Evolutionary conservation across 2,797 vertebrate genomes (phyloP), one percentile per base, ranked within the genome.

Genomic region (Monodelphis domestica): DNA sequence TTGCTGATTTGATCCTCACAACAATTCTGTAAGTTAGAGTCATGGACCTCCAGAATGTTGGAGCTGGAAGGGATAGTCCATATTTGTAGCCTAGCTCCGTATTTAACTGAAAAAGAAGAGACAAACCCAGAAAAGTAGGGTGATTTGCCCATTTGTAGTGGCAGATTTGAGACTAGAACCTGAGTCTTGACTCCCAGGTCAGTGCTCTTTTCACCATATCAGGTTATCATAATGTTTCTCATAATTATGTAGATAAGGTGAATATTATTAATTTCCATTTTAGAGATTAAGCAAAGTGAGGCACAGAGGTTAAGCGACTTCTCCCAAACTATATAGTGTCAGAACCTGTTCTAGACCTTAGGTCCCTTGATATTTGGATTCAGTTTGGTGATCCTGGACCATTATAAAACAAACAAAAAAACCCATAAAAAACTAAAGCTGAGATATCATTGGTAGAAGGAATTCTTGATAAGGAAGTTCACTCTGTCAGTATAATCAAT

Each of bases 231-330:
- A 4, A 38, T 78, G 38, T 21, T 78, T 45, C 63, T 45, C n/a
- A 78, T 17, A 45, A 24, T 84, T 84, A 50, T 84, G 38, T 26
- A 84, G 21, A 54, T 10, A 89, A 1, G 7, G 5, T 54, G 1
- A 56, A 7, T 89, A 29, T 52, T 89, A 87, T 78, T 89, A 53
- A 70, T 54, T 88, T 93, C 9, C 29, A 17, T 51, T 84, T 92
- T 51, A 63, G 38, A 92, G 87, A 93, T 89, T n/a, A 93, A 93
- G 84, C 30, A 90, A 91, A 93, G 28, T 54, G 56, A 90, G 87
- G 7, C 70, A 90, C 53, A 91, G 88, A 89, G 30, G 92, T 88
- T 91, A 93, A 93, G 38, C 57, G 90, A 90, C 87, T 90, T 92
- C 28, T 88, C 70, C 11, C 9, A 92, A 92, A 91, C 55, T 91